These are phyloP conservation scores for Laothoe populi DNA, from an alignment of 2,888 invertebrate genomes.

Conservation along the genomic window DNA sequence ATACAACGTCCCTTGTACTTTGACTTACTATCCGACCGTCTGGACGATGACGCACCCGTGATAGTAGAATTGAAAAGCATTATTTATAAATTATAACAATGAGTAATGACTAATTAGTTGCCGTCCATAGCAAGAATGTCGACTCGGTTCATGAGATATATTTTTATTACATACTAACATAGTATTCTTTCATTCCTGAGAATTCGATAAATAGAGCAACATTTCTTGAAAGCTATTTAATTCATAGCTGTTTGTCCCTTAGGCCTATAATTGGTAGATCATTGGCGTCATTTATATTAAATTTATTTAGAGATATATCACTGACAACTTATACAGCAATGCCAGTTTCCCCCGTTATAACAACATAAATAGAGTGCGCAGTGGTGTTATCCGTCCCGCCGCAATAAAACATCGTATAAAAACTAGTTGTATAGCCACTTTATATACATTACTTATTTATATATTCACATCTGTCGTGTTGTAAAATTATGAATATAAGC, in stretches of 20 bases:
- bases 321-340: not conserved
- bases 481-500: too few species aligned
- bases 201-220: too few species aligned
- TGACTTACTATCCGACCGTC: not conserved
- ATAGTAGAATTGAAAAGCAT: not conserved
- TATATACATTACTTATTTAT: not conserved
- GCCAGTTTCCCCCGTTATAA: constrained; percentile 9
- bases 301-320: not conserved
- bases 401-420: constrained; percentile 10
- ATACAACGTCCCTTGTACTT: not conserved
- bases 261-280: too few species aligned
- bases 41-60: constrained; percentile 3
- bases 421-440: not conserved
- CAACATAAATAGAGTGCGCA: constrained; percentile 20
- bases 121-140: too few species aligned
- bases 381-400: constrained; percentile 8
- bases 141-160: too few species aligned
- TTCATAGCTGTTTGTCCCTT: too few species aligned
- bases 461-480: not conserved
- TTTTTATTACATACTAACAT: too few species aligned
- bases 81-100: constrained; percentile 2
- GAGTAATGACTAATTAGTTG: constrained; percentile 17
- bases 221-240: too few species aligned
- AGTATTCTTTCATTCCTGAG: too few species aligned
- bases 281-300: not conserved